Evolutionary conservation across 53 echinoderm and acorn worm species (phyloP).

Genomic region (Paracentrotus lividus): DNA sequence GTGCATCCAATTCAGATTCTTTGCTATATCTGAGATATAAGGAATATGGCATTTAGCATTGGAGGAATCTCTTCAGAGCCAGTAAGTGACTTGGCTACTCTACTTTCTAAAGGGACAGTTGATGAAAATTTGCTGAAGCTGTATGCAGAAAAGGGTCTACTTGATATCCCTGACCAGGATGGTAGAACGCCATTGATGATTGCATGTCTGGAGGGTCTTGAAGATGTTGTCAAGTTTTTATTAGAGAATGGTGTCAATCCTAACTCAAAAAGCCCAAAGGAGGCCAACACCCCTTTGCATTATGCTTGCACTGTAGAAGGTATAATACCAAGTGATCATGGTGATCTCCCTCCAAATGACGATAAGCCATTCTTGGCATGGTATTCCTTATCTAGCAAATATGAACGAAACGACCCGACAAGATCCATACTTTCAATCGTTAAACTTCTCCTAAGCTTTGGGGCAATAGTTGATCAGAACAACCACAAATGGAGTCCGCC

Average conservation of each 20-base stretch:
- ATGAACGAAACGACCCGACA: not conserved
- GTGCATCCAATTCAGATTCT: too few relatives aligned
- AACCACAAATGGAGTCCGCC: not conserved
- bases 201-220: not conserved
- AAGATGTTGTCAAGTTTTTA: not conserved
- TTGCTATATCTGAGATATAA: not conserved
- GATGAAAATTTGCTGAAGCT: not conserved
- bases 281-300: slow-evolving; percentile 9
- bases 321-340: too few relatives aligned
- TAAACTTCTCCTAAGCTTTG: not conserved
- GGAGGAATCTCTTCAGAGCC: not conserved
- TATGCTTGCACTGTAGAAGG: slow-evolving; percentile 28
- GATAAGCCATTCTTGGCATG: too few relatives aligned
- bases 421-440: not conserved
- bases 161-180: slow-evolving; percentile 24
- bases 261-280: not conserved
- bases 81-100: not conserved
- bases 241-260: not conserved
- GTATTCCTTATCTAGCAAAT: too few relatives aligned
- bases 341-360: too few relatives aligned
- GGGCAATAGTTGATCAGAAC: not conserved
- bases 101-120: not conserved
- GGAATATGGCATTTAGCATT: not conserved
- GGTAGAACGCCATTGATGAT: slow-evolving; percentile 36
- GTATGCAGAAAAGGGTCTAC: slow-evolving; percentile 9